phyloP scores from a whole-genome alignment of 2,888 invertebrate genomes.

The Apeira syringaria region DNA sequence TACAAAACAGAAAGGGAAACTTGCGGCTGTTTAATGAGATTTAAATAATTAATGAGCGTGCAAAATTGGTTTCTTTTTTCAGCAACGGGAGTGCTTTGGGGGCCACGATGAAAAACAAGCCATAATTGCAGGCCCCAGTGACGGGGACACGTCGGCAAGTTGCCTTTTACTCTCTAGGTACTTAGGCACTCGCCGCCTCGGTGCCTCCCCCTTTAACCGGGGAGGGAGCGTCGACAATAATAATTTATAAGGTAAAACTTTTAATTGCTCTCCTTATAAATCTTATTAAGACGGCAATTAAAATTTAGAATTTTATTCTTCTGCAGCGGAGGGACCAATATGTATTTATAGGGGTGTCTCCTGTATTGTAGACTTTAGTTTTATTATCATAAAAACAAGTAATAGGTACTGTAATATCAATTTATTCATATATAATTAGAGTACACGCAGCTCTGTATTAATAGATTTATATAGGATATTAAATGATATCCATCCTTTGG shows the following conservation, averaged over 20 bases:
- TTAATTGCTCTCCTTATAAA: constrained; percentile 60
- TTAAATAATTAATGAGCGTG: constrained; percentile 84
- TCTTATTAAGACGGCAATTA: constrained; percentile 55
- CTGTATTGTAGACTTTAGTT: too few relatives aligned
- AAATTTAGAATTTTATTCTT: constrained; percentile 36
- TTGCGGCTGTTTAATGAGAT: constrained; percentile 81
- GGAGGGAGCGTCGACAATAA: constrained; percentile 46
- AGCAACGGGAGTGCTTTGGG: constrained; percentile 60
- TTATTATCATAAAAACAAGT: too few relatives aligned
- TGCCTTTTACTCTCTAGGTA: constrained; percentile 32
- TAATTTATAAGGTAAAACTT: constrained; percentile 63
- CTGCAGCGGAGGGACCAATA: constrained; percentile 5
- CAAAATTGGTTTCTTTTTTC: constrained; percentile 81
- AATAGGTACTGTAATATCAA: too few relatives aligned
- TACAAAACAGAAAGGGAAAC: constrained; percentile 69
- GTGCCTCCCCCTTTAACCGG: constrained; percentile 35
- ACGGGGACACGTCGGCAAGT: constrained; percentile 47
- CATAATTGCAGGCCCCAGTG: constrained; percentile 72
- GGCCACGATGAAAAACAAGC: constrained; percentile 69
- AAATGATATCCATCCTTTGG: too few relatives aligned
- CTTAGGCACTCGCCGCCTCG: constrained; percentile 22
- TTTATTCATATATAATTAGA: too few relatives aligned
- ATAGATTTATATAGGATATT: too few relatives aligned
- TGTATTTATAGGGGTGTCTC: too few relatives aligned
- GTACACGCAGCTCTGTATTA: too few relatives aligned